Evolutionary conservation across 2,113 vertebrate species (phyloP).

Genomic region (Collichthys lucidus): DNA sequence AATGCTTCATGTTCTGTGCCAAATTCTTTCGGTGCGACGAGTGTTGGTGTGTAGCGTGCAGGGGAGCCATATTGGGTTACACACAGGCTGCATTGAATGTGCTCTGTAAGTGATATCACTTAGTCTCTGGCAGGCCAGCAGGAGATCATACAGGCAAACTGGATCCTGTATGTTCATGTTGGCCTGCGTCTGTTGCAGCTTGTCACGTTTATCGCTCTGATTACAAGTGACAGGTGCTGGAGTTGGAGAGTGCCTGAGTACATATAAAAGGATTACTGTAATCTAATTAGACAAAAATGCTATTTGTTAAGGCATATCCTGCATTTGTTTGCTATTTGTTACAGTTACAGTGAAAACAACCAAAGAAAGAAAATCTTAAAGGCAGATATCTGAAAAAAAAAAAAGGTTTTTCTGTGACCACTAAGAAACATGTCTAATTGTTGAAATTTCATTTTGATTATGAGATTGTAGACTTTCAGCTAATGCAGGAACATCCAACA

Average conservation of each 20-base stretch:
- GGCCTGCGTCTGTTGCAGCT: conserved; percentile 62
- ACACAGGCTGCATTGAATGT: conserved; percentile 49
- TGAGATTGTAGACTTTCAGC: conserved; percentile 46
- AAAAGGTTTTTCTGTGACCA: neutral
- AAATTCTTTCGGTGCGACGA: conserved; percentile 8
- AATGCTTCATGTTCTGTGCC: conserved; percentile 9
- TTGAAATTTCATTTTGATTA: conserved; percentile 55
- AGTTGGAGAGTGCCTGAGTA: conserved; percentile 64
- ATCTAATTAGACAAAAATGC: conserved; percentile 72
- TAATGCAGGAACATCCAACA: conserved; percentile 53
- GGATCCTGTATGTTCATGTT: conserved; percentile 55
- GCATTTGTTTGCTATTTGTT: conserved; percentile 68
- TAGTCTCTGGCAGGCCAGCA: conserved; percentile 48
- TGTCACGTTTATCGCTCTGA: conserved; percentile 71
- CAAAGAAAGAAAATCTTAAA: conserved; percentile 35
- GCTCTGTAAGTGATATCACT: conserved; percentile 60
- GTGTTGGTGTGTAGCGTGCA: conserved; percentile 35
- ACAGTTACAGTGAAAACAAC: conserved; percentile 43
- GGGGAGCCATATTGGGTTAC: conserved; percentile 55
- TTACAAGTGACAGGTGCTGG: conserved; percentile 76
- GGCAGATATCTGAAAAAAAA: conserved; percentile 30
- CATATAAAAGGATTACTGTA: conserved; percentile 77
- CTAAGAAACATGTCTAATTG: conserved; percentile 36
- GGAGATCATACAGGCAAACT: conserved; percentile 51
- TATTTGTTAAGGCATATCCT: conserved; percentile 69